Evolutionary conservation across 2,113 vertebrate genomes (phyloP), one percentile per base, ranked within the genome.

Genomic region (Ovis canadensis): DNA sequence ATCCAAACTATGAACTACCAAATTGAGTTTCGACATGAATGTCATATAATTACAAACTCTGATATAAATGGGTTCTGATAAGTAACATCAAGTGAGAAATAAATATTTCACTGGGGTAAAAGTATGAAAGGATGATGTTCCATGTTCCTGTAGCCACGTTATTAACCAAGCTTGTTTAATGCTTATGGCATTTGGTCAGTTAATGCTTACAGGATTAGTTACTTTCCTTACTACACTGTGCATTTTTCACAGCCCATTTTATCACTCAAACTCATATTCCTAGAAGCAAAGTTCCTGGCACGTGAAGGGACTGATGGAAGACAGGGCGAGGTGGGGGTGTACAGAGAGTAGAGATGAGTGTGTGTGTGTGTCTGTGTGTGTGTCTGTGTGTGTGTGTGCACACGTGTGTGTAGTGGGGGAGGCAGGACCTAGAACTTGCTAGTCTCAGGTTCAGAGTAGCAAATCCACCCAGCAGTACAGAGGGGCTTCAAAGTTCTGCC

Each of bases 361-460:
- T 60, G 29, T 15, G 57, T 21, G 29, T 25, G 60, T 33, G 14
- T 15, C 57, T 27, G 29, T 31, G 62, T 64, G 15, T 21, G 57
- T 21, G 25, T 12, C 31, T 7, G 62, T 64, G 15, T 21, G 64
- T 21, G 25, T 12, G 31, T 7, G 14, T 1, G 0, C 10, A 23
- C 1, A 0, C 1, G 2, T 40, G n/a, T 71, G 67, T 12, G 45
- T 8, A 21, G 31, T 0, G 1, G 21, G 45, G 19, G 14, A 29
- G 25, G 1, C n/a, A 33, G n/a, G 43, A 23, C 36, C 45, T 80
- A 3, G 17, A 82, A 78, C 27, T 59, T 27, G 29, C 57, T 60
- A 17, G 50, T 67, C 23, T 60, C 50, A 2, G 6, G 55, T 36
- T 89, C n/a, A 33, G 19, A 54, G n/a, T 1, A 45, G 62, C 50